Evolutionary conservation across 1,140 invertebrate genomes (phyloP).

Genomic region (Caenorhabditis elegans): WBcel235 BX284604.4:11890001-11890500

Average conservation of each 20-base stretch:
- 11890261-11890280: constrained; percentile 66
- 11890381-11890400: constrained; percentile 65
- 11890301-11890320: constrained; percentile 65
- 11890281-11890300: constrained; percentile 60
- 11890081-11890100: background rate
- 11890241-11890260: constrained; percentile 63
- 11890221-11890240: constrained; percentile 64
- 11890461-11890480: too few species aligned
- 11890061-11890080: background rate
- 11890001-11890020: too few species aligned
- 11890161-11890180: constrained; percentile 64
- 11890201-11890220: constrained; percentile 64
- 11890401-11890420: constrained; percentile 66
- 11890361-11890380: constrained; percentile 62
- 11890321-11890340: constrained; percentile 64
- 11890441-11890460: constrained; percentile 51
- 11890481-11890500: too few species aligned
- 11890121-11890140: constrained; percentile 66
- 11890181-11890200: constrained; percentile 64
- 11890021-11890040: too few species aligned
- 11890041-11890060: too few species aligned
- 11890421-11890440: constrained; percentile 64
- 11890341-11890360: constrained; percentile 60
- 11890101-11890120: constrained; percentile 52
- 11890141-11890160: constrained; percentile 64